Evolutionary conservation across 2,888 invertebrate species (phyloP).

Genomic region (Acleris literana): DNA sequence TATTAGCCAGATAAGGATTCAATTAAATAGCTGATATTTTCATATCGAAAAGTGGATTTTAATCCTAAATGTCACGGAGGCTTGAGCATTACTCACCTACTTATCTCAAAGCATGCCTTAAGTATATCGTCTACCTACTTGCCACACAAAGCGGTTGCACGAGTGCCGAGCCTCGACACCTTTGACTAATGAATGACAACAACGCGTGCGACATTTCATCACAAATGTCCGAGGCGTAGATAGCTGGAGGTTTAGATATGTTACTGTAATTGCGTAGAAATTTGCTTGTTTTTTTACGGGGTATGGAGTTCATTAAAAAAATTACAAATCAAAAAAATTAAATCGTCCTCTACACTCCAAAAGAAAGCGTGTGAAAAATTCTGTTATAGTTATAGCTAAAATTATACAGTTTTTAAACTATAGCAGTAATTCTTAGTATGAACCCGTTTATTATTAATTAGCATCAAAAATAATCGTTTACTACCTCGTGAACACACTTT

Average conservation of each 20-base stretch:
- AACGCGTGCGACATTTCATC: constrained; percentile 35
- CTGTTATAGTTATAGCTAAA: too few relatives aligned
- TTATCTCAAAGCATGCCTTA: constrained; percentile 7
- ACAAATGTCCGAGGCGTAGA: constrained; percentile 33
- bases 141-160: constrained; percentile 34
- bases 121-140: constrained; percentile 37
- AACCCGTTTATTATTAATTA: too few relatives aligned
- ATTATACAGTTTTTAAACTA: too few relatives aligned
- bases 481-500: too few relatives aligned
- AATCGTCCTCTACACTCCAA: too few relatives aligned
- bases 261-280: neutral
- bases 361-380: too few relatives aligned
- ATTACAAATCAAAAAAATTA: too few relatives aligned
- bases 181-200: constrained; percentile 31
- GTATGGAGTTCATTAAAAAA: too few relatives aligned
- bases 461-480: too few relatives aligned
- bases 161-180: constrained; percentile 33
- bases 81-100: neutral
- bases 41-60: neutral
- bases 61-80: constrained; percentile 6
- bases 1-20: too few relatives aligned
- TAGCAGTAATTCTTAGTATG: too few relatives aligned
- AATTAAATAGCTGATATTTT: neutral
- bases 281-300: too few relatives aligned
- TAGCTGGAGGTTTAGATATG: constrained; percentile 12